phyloP scores from a whole-genome alignment of 2,797 vertebrate genomes.

The Streptopelia turtur region DNA sequence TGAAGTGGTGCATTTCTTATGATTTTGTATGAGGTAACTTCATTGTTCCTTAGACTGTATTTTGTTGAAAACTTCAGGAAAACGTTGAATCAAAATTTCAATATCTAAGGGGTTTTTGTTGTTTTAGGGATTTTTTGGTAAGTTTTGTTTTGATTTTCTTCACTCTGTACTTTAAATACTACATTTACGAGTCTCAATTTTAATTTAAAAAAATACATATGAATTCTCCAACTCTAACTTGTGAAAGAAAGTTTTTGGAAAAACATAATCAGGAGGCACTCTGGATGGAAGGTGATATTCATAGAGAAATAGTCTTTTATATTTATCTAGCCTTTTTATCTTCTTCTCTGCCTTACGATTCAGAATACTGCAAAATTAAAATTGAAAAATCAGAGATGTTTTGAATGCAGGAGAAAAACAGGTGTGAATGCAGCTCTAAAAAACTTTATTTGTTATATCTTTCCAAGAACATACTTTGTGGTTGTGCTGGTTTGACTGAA shows the following conservation, averaged over 20 bases:
- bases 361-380: neutral
- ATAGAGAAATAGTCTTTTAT: rapidly evolving
- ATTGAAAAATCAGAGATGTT: neutral
- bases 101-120: rapidly evolving
- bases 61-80: neutral
- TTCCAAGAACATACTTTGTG: neutral
- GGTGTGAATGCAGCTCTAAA: neutral
- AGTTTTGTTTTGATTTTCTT: neutral
- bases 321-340: neutral
- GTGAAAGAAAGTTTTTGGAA: neutral
- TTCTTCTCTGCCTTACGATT: neutral
- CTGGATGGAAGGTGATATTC: neutral
- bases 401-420: neutral
- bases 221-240: neutral
- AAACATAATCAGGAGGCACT: neutral
- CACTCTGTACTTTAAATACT: neutral
- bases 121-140: rapidly evolving
- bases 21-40: neutral
- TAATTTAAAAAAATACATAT: neutral
- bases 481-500: no score
- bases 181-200: neutral
- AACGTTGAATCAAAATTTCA: neutral
- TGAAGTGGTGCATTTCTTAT: neutral
- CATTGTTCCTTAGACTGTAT: neutral
- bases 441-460: neutral